Evolutionary conservation across 2,113 vertebrate genomes (phyloP), one percentile per base, ranked within the genome.

Genomic region (Neodontobutis hainanensis): DNA sequence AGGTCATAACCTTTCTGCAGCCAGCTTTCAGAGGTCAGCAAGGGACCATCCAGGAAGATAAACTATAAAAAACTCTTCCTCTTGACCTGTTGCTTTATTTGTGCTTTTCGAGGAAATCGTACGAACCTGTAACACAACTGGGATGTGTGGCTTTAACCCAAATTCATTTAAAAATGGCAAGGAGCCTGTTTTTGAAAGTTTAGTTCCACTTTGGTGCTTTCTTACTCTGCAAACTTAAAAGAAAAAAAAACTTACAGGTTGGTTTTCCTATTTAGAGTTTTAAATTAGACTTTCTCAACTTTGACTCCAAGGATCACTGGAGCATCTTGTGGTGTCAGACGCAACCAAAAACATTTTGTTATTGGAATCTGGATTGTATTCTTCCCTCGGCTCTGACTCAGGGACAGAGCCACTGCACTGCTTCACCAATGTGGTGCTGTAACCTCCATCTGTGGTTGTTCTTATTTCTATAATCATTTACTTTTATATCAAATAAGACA

Each of bases 121-220:
- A 57, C 12, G 58, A 8, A n/a, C 35, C 19, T 53, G 14, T 2
- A 55, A 42, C 51, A 14, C 67, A 34, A 46, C 50, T 52, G 70
- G 62, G 74, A 53, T 59, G 57, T 0, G 7, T 15, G 10, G 53
- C 68, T 27, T 8, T 67, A 6, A 61, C 50, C 65, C 52, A 14
- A 62, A 27, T 45, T 48, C 38, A 11, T 2, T 61, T 35, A 48
- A 62, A 68, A 50, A 10, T 9, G 6, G 19, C 68, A 9, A 36
- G 52, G 11, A 61, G 70, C 0, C 6, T 8, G 35, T 44, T 65
- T 58, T 10, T 58, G 61, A 50, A 62, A 66, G 67, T 68, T 75
- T 65, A 47, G 59, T 71, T 84, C 66, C 59, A 43, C 32, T 64
- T 49, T 42, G 63, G 14, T 3, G 56, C 57, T 60, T 49, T 14